A percentile compares a stretch with the other conserved stretches of the same genome.
phyloP scores from a whole-genome alignment of 2,888 invertebrate species.

The Drosophila anomalata region DNA sequence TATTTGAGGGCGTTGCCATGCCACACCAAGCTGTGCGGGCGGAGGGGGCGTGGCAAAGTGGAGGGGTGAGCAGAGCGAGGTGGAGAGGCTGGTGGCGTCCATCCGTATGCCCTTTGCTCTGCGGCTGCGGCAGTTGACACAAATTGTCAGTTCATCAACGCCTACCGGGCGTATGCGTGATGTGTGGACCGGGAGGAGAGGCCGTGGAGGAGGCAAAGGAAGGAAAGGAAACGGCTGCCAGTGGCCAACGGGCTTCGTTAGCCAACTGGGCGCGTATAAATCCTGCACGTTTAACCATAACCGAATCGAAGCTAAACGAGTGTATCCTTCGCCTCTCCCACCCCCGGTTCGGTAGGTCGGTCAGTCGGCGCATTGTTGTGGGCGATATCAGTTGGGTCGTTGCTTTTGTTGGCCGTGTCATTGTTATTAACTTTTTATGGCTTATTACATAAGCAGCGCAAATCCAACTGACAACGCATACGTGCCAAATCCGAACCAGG shows the following conservation, averaged over 20 bases:
- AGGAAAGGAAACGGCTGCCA: constrained; percentile 15
- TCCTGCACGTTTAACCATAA: constrained; percentile 77
- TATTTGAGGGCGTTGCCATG: constrained; percentile 69
- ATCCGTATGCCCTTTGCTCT: constrained; percentile 60
- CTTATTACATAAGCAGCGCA: constrained; percentile 75
- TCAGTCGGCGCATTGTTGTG: constrained; percentile 39
- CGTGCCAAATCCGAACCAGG: constrained; percentile 60
- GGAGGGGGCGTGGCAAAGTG: neutral
- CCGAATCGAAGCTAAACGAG: constrained; percentile 64
- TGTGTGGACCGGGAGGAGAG: constrained; percentile 30
- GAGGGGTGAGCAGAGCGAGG: neutral
- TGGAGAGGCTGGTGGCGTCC: neutral
- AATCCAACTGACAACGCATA: constrained; percentile 62
- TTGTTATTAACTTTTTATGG: constrained; percentile 79
- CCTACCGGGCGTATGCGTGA: constrained; percentile 72
- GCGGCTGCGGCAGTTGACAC: constrained; percentile 74
- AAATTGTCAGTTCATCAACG: constrained; percentile 81
- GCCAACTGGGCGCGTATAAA: constrained; percentile 61
- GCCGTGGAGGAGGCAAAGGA: constrained; percentile 12
- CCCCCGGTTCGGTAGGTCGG: neutral
- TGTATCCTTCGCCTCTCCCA: neutral
- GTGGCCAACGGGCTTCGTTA: constrained; percentile 64
- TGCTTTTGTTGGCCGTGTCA: constrained; percentile 61
- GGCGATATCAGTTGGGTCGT: constrained; percentile 43
- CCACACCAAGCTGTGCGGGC: neutral